Evolutionary conservation across 2,797 vertebrate genomes (phyloP).

Genomic region (Fundulus diaphanus): DNA sequence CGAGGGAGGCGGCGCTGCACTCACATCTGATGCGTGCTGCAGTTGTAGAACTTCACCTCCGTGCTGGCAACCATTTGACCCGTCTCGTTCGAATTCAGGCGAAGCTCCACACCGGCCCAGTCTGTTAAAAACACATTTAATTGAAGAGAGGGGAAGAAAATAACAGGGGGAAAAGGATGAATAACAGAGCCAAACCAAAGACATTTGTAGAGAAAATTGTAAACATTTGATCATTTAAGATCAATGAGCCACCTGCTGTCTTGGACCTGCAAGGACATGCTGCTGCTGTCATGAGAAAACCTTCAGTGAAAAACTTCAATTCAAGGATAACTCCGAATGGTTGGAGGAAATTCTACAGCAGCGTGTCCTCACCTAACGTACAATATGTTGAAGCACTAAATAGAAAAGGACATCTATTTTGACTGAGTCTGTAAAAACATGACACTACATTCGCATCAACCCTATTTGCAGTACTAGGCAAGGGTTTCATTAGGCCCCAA

Average conservation of each 20-base stretch:
- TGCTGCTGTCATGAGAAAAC: conserved; percentile 49
- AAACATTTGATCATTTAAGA: conserved; percentile 65
- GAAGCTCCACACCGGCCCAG: conserved; percentile 91
- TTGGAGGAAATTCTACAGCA: conserved; percentile 46
- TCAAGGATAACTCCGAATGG: conserved; percentile 54
- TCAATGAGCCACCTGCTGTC: conserved; percentile 68
- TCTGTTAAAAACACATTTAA: conserved; percentile 71
- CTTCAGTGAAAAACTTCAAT: conserved; percentile 64
- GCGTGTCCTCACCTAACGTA: conserved; percentile 42
- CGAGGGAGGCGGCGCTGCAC: conserved; percentile 44
- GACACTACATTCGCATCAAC: conserved; percentile 4
- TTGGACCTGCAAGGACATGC: conserved; percentile 44
- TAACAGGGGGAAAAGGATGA: conserved; percentile 1
- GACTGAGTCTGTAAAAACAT: conserved; percentile 17
- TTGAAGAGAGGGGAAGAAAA: too few relatives aligned
- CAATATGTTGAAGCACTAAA: conserved; percentile 28
- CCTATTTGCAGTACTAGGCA: neutral
- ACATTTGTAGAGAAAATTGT: conserved; percentile 44
- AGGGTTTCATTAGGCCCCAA: too few relatives aligned
- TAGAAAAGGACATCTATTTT: conserved; percentile 9
- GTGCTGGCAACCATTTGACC: conserved; percentile 94
- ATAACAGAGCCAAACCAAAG: conserved; percentile 42
- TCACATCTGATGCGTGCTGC: conserved; percentile 96
- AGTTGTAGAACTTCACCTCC: conserved; percentile 98
- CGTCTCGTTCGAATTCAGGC: conserved; percentile 91